phyloP scores from a whole-genome alignment of 2,888 invertebrate species.

The Hydrotaea diabolus region DNA sequence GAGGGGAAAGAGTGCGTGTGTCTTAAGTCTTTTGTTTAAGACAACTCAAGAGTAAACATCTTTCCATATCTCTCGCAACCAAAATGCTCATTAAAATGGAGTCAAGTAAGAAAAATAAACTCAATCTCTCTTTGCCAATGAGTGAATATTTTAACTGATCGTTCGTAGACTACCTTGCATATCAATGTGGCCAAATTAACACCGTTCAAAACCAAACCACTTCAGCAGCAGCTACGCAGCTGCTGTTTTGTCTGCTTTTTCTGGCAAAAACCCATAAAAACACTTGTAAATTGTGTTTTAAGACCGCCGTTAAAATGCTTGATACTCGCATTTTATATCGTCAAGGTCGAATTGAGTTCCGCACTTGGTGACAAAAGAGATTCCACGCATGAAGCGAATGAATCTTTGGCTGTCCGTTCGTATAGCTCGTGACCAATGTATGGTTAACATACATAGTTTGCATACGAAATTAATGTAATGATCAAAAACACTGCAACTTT shows the following conservation, averaged over 20 bases:
- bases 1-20: not conserved
- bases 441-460: constrained; percentile 19
- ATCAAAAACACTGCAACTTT: not conserved
- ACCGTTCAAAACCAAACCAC: too few relatives aligned
- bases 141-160: not conserved
- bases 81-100: not conserved
- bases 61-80: not conserved
- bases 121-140: not conserved
- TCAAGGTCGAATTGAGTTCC: constrained; percentile 35
- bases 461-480: constrained; percentile 11
- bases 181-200: constrained; percentile 14
- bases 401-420: too few relatives aligned
- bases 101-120: too few relatives aligned
- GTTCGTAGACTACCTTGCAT: constrained; percentile 27
- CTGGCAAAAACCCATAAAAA: constrained; percentile 4
- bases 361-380: constrained; percentile 23
- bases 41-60: not conserved
- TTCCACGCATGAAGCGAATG: not conserved
- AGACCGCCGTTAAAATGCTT: not conserved
- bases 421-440: not conserved
- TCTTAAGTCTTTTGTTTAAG: constrained; percentile 37
- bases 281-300: constrained; percentile 35
- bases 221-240: too few relatives aligned
- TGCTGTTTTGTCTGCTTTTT: not conserved
- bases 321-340: not conserved